Conservation (phyloP, 1,140 invertebrate species). For the Globodera rostochiensis region DNA sequence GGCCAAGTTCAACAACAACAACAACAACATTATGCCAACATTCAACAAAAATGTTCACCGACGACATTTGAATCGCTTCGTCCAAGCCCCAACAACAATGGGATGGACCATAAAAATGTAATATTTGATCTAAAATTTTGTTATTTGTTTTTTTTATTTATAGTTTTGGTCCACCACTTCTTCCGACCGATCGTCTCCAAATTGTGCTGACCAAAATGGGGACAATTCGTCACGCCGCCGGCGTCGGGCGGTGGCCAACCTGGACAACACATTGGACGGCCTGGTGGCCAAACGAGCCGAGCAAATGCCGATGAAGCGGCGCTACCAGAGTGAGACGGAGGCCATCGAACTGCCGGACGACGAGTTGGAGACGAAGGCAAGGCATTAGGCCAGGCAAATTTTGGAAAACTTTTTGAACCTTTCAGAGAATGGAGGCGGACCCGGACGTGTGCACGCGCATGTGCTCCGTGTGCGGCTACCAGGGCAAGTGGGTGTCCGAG, state of each 20-base stretch:
- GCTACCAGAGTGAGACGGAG: slow-evolving; percentile 61
- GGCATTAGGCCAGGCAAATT: not conserved
- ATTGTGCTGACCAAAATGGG: no score
- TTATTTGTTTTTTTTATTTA: no score
- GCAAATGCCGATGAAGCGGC: slow-evolving; percentile 53
- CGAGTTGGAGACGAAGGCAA: slow-evolving; percentile 61
- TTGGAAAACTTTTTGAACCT: slow-evolving; percentile 28
- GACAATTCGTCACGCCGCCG: no score
- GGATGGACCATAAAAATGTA: not conserved
- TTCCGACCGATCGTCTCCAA: no score
- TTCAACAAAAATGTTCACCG: not conserved
- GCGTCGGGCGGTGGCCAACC: slow-evolving; percentile 44
- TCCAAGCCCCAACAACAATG: not conserved
- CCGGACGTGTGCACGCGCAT: slow-evolving; percentile 64
- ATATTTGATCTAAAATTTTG: no score
- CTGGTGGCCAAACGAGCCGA: slow-evolving; percentile 62
- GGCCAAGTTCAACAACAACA: not conserved
- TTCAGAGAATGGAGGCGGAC: slow-evolving; percentile 61
- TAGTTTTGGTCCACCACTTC: no score
- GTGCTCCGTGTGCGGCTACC: slow-evolving; percentile 65
- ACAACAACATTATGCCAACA: not conserved
- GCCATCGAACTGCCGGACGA: slow-evolving; percentile 65
- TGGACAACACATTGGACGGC: slow-evolving; percentile 62
- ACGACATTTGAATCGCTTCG: not conserved
- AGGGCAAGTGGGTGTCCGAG: slow-evolving; percentile 65